These are phyloP conservation scores for Meloe dianella DNA, from an alignment of 2,888 invertebrate genomes.

Conservation along the genomic window DNA sequence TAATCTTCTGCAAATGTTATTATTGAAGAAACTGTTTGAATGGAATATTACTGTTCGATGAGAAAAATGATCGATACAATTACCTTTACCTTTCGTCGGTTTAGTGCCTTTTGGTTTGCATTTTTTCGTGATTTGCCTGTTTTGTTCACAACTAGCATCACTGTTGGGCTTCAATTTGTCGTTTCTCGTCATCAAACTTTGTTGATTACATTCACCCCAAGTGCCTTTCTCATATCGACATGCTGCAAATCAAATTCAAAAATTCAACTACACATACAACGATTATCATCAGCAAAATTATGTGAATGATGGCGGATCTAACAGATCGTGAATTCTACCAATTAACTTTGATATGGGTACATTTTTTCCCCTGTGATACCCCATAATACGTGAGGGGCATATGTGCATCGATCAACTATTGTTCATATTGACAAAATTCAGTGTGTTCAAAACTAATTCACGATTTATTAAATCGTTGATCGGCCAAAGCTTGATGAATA, in stretches of 20 bases:
- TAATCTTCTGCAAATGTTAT: too few relatives aligned
- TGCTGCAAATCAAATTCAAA: constrained; percentile 63
- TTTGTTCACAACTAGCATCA: constrained; percentile 82
- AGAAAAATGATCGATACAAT: constrained; percentile 36
- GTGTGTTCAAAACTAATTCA: background rate
- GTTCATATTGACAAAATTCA: background rate
- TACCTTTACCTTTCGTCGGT: constrained; percentile 67
- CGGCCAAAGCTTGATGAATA: background rate
- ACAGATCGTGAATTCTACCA: too few relatives aligned
- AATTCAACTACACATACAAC: background rate
- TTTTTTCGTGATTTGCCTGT: constrained; percentile 82
- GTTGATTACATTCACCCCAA: constrained; percentile 83
- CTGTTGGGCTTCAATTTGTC: constrained; percentile 83
- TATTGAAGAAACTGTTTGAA: too few relatives aligned
- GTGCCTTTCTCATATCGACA: constrained; percentile 89
- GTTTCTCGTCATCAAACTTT: constrained; percentile 81
- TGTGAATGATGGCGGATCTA: too few relatives aligned
- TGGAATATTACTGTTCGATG: background rate
- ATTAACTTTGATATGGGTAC: too few relatives aligned
- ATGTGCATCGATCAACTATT: too few relatives aligned
- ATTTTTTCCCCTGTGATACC: too few relatives aligned
- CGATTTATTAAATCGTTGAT: background rate
- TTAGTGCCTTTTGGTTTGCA: constrained; percentile 78
- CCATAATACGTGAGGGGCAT: too few relatives aligned
- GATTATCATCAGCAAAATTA: too few relatives aligned